Percentiles rank a stretch among this genome's conserved stretches.
Conservation (phyloP, 2,888 invertebrate genomes). For the Orthosia cruda region DNA sequence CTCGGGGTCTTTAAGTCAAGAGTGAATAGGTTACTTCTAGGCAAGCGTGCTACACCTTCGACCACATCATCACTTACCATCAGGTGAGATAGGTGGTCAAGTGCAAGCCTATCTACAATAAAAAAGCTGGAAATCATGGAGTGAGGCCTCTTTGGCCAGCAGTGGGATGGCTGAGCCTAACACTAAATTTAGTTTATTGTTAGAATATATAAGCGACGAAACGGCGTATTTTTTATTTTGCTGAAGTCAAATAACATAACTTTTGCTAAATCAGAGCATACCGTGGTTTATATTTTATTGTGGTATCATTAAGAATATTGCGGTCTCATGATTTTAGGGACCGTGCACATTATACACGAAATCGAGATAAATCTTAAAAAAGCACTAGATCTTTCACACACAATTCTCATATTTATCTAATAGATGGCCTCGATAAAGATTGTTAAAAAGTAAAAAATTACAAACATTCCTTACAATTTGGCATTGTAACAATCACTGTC, state of each 20-base stretch:
- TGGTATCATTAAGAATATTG: slow-evolving; percentile 60
- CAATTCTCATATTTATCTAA: neutral
- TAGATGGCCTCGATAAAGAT: no score
- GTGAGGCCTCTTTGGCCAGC: no score
- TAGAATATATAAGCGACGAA: no score
- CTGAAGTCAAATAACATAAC: neutral
- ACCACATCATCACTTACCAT: no score
- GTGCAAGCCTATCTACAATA: no score
- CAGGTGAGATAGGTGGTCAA: no score
- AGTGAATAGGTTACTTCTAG: no score
- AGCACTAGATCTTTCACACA: neutral
- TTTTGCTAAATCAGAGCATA: slow-evolving; percentile 41
- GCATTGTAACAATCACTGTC: neutral
- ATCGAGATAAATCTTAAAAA: neutral
- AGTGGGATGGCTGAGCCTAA: no score
- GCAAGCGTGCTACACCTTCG: no score
- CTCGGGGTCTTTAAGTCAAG: no score
- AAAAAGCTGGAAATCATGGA: no score
- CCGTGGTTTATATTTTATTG: slow-evolving; percentile 53
- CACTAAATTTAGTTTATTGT: no score
- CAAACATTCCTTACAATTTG: neutral
- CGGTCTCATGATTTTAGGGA: slow-evolving; percentile 46
- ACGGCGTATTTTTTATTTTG: neutral
- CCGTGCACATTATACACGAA: slow-evolving; percentile 17
- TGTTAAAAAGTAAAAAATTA: neutral